Conservation (phyloP, 2,888 invertebrate genomes). For the Subacronicta megacephala region DNA sequence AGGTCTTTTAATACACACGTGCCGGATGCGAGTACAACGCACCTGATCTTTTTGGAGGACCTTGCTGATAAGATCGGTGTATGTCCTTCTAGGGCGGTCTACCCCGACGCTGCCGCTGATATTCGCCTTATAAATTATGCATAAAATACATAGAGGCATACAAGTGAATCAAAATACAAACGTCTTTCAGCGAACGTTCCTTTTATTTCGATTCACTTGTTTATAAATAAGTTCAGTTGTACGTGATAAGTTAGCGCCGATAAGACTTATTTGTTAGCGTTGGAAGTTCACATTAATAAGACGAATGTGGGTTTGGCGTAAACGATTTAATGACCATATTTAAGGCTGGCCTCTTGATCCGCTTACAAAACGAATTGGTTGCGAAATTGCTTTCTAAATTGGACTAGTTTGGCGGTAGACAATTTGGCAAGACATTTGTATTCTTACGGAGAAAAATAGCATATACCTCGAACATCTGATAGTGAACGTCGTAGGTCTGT, state of each 20-base stretch:
- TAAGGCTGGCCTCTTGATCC: constrained; percentile 86
- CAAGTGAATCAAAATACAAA: too few species aligned
- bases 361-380: constrained; percentile 88
- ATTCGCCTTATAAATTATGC: too few species aligned
- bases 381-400: constrained; percentile 89
- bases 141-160: too few species aligned
- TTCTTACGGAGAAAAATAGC: constrained; percentile 88
- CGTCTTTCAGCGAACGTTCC: too few species aligned
- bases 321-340: constrained; percentile 85
- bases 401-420: constrained; percentile 88
- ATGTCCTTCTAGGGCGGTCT: too few species aligned
- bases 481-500: constrained; percentile 79
- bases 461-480: constrained; percentile 85
- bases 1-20: too few species aligned
- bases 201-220: too few species aligned
- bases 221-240: constrained; percentile 43
- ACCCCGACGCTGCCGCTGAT: too few species aligned
- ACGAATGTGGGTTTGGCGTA: constrained; percentile 76
- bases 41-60: too few species aligned
- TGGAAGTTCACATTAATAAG: constrained; percentile 75
- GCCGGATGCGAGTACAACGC: too few species aligned
- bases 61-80: too few species aligned
- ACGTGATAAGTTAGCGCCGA: constrained; percentile 64
- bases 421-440: constrained; percentile 89
- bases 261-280: constrained; percentile 75